phyloP scores from a whole-genome alignment of 1,140 invertebrate species.

The Phthorimaea operculella region DNA sequence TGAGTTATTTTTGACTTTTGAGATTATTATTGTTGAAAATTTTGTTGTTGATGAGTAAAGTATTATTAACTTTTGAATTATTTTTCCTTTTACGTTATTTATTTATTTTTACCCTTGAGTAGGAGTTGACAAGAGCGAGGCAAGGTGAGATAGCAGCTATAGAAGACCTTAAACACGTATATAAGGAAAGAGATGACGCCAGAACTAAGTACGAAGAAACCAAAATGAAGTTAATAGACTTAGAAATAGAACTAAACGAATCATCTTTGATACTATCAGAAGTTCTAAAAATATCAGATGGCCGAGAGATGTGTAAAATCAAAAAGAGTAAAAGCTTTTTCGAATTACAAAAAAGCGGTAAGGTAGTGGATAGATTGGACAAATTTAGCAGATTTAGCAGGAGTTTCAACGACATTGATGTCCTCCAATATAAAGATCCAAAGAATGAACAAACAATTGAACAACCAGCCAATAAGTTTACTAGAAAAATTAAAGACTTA shows the following conservation, averaged over 20 bases:
- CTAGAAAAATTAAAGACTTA: conserved; percentile 56
- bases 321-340: conserved; percentile 59
- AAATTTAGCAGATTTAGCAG: conserved; percentile 44
- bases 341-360: conserved; percentile 62
- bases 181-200: conserved; percentile 45
- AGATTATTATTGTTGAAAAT: conserved; percentile 34
- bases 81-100: conserved; percentile 46
- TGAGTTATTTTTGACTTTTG: conserved; percentile 56
- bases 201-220: conserved; percentile 52
- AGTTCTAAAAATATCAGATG: conserved; percentile 55
- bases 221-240: conserved; percentile 57
- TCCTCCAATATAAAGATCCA: conserved; percentile 26
- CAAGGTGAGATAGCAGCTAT: conserved; percentile 49
- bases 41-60: conserved; percentile 51
- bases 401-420: conserved; percentile 48
- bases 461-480: conserved; percentile 39
- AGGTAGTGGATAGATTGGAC: conserved; percentile 60
- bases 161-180: conserved; percentile 37
- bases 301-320: conserved; percentile 42
- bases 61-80: conserved; percentile 33
- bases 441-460: conserved; percentile 23
- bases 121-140: conserved; percentile 50
- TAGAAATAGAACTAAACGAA: conserved; percentile 62
- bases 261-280: conserved; percentile 58
- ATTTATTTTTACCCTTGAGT: conserved; percentile 37